Base-by-base conservation (phyloP, 2,797 vertebrate species). In the Crocodylus rhombifer region DNA sequence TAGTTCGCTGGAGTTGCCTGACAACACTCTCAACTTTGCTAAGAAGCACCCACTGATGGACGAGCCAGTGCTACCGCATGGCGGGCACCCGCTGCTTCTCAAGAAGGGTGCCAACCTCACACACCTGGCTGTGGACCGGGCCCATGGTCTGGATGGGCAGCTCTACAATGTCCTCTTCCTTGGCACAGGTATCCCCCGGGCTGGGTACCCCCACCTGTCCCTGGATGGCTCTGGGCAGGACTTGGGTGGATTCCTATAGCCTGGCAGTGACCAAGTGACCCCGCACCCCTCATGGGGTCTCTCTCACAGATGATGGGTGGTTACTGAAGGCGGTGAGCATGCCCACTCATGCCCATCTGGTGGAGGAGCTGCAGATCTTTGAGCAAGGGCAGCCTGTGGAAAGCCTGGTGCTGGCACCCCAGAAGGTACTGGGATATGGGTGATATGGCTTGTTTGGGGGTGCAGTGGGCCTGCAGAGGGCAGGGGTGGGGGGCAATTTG, bases 31-130 rank as follows among this genome's bases (percentile, higher is more conserved):
- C 67, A 99, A 99, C 98, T 99, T 99, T n/a, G 99, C 99, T 96
- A 99, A 99, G 98, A 99, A 99, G 96, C 99, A 99, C 98, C 99
- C 99, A 0, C 98, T 99, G 95, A 99, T 99, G 99, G 99, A 99
- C 23, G 98, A 98, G 67, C 98, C 98, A 83, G 98, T 99, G 85
- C 80, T 76, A 1, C 98, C 98, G 0, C 97, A 95, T 3, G 98
- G 97, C 55, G 98, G 98, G 58, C 98, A 97, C 93, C 99, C 99
- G 57, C 98, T 99, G 92, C 98, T 99, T 92, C 98, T 99, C 84
- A 98, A 99, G 95, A 99, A 99, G 89, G 98, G 98, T 0, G 95
- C 99, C 92, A 99, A 99, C 98, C 99, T 99, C 98, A 99, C 99
- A 12, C 98, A 98, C 62, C 95, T 99, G 73, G 99, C 98, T 4